Evolutionary conservation across 2,888 invertebrate genomes (phyloP).

Genomic region (Drosophila imparisetae): DNA sequence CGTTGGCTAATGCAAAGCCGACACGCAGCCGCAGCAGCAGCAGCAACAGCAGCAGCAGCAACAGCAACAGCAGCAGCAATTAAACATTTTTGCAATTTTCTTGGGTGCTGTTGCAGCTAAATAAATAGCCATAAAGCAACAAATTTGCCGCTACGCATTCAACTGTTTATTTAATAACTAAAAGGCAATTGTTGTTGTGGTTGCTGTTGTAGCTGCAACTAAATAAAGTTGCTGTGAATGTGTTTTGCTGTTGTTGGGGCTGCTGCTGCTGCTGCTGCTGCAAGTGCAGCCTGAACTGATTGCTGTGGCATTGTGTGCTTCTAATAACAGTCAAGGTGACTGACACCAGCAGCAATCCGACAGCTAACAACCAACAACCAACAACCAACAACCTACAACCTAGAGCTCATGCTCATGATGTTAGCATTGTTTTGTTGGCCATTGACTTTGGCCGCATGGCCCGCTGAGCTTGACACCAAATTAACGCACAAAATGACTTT

Average conservation of each 20-base stretch:
- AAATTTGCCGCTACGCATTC: conserved; percentile 65
- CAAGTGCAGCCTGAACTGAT: conserved; percentile 44
- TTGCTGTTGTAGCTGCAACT: conserved; percentile 13
- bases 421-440: conserved; percentile 33
- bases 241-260: conserved; percentile 7
- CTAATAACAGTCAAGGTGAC: conserved; percentile 65
- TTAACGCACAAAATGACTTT: conserved; percentile 74
- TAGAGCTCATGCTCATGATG: conserved; percentile 17
- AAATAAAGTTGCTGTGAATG: neutral
- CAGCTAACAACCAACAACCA: conserved; percentile 1
- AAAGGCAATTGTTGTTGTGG: conserved; percentile 25
- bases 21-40: conserved; percentile 25
- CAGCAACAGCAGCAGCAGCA: neutral
- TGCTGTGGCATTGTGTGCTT: conserved; percentile 42
- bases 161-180: conserved; percentile 40
- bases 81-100: conserved; percentile 45
- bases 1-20: conserved; percentile 18
- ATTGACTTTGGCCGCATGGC: conserved; percentile 52
- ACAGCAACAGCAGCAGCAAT: conserved; percentile 12
- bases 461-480: conserved; percentile 54
- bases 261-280: conserved; percentile 25
- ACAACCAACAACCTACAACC: conserved; percentile 32
- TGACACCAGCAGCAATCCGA: conserved; percentile 51
- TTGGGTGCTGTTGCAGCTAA: conserved; percentile 70
- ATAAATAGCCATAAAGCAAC: conserved; percentile 27